phyloP scores from a whole-genome alignment of 2,113 vertebrate species.

The Anhinga anhinga region DNA sequence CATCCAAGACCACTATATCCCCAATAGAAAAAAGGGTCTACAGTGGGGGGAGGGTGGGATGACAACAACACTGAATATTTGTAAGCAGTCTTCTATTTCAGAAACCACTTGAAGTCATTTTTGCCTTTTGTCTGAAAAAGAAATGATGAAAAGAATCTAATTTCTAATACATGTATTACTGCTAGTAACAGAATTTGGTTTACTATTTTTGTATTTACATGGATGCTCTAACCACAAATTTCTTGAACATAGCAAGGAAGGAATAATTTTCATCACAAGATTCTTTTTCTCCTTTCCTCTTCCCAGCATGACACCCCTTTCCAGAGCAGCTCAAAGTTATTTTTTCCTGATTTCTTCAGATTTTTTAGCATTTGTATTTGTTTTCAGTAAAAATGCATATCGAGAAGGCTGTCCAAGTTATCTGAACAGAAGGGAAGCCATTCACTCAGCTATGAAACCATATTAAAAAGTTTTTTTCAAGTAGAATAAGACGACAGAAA shows the following conservation, averaged over 20 bases:
- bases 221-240: background rate
- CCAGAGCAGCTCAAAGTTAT: background rate
- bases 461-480: background rate
- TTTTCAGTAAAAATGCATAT: background rate
- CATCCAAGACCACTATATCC: conserved; percentile 43
- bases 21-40: conserved; percentile 9
- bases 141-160: background rate
- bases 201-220: background rate
- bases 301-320: background rate
- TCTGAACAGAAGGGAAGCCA: background rate
- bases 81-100: background rate
- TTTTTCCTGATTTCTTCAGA: background rate
- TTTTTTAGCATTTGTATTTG: background rate
- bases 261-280: background rate
- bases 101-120: background rate
- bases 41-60: background rate
- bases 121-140: background rate
- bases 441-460: background rate
- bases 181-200: background rate
- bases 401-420: background rate
- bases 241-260: background rate
- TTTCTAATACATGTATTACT: background rate
- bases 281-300: background rate
- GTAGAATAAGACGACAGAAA: background rate
- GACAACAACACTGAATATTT: background rate